Evolutionary conservation across 2,888 invertebrate species (phyloP), one percentile per base, ranked within the genome.

Genomic region (Incurvaria masculella): DNA sequence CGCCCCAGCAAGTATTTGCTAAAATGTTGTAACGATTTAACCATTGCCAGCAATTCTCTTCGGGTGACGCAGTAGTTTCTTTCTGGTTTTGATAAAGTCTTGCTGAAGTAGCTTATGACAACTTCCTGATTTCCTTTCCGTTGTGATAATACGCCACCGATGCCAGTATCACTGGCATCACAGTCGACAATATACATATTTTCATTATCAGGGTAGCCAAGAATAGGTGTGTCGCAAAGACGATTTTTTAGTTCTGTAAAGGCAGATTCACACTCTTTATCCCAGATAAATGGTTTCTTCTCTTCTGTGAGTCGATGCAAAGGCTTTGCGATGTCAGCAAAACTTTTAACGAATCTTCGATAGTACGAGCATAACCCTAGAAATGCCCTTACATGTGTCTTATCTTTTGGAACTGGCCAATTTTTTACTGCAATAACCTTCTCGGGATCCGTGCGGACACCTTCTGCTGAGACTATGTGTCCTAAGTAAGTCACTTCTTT

Each of bases 351-450:
- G 23, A 46, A 43, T 21, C 21, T 43, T 5, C 55, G 40, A 45
- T 52, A 56, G 54, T 55, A 55, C 14, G 55, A 54, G 23, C 53
- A 50, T 6, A 55, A 53, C 46, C 53, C 52, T 6, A 56, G 4
- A 45, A 56, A 53, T 3, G 51, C 55, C 53, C 17, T 21, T 6
- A 43, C 5, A 5, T 43, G 21, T 21, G 19, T 43, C 21, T 4
- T 3, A 20, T 17, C 21, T 8, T 4, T 42, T 14, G 41, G 40
- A 11, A 11, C 14, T n/a, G 5, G 3, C 21, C 18, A 3, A 6
- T 23, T 21, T 8, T 6, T 2, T 4, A 41, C 18, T 5, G 41
- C 17, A 10, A 2, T 18, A 2, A 46, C 42, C 19, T 42, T 46
- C 5, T 43, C 42, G 4, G 47, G 18, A n/a, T 43, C 21, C 21